Base-by-base conservation (phyloP, 92 coral and sea anemone species). In the Desmophyllum pertusum region DNA sequence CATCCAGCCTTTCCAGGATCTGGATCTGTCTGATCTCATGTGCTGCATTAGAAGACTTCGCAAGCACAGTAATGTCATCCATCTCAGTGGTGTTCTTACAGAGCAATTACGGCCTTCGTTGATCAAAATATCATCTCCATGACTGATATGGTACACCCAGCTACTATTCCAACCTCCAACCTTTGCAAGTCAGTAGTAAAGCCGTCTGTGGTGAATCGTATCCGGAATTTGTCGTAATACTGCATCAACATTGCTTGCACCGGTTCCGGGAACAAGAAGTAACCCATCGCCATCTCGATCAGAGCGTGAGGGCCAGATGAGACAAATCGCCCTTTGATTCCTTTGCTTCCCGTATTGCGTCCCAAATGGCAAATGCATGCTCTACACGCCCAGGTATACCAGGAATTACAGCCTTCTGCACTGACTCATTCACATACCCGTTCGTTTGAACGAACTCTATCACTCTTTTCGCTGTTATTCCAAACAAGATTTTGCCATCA, bases 131-230 rank as follows among this genome's bases (percentile, higher is more conserved):
- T 66, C n/a, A 79, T 31, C 55, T 61, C 74, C 83, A 62, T 62
- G 33, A 62, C 83, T 66, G 73, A 64, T 42, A 79, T 62, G 30
- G 83, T 63, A 41, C 73, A 79, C 35, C 83, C 83, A 55, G 74
- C 63, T 57, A 74, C 74, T 61, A 79, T 79, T 62, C 73, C 83
- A 5, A 42, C 70, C 35, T 79, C 74, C 52, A 64, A 36, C 69
- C 74, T 23, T 14, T 63, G 83, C 74, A 59, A 62, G 7, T 41
- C 43, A 41, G 43, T 41, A 3, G 43, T 41, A 41, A 41, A 41
- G 43, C 43, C 43, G 43, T 41, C 43, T 8, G 43, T 41, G 4
- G 43, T 41, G 43, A 41, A 41, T 41, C 43, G 43, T 8, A 41
- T 41, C 43, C 43, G 43, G 8, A 41, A 41, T 3, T 41, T 41